Percentiles rank a stretch among this genome's conserved stretches.
These are phyloP conservation scores for Drosophila picticornis DNA, from an alignment of 2,888 invertebrate species.

Conservation along the genomic window DNA sequence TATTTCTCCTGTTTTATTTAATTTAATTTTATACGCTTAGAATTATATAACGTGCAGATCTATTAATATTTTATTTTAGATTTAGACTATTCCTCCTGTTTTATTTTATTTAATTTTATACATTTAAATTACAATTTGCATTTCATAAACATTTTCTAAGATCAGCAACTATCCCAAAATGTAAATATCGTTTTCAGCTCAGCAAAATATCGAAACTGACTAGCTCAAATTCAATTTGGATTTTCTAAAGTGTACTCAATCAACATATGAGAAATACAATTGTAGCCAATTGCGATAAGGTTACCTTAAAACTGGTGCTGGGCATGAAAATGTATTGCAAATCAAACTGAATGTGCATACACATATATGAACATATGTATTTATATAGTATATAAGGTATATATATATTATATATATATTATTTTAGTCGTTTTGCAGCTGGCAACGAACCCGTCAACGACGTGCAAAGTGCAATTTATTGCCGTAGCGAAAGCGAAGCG, in stretches of 20 bases:
- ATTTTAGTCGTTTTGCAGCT: conserved; percentile 60
- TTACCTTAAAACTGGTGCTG: conserved; percentile 15
- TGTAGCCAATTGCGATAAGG: conserved; percentile 26
- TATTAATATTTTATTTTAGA: not conserved
- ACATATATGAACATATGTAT: conserved; percentile 10
- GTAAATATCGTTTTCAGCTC: not conserved
- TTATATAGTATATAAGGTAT: conserved; percentile 9
- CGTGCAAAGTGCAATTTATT: conserved; percentile 79
- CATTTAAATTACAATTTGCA: not conserved
- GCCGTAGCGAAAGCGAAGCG: conserved; percentile 69
- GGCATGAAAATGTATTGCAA: conserved; percentile 25
- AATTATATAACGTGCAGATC: not conserved
- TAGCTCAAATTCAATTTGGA: not conserved
- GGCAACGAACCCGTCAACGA: conserved; percentile 76
- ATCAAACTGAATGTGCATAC: conserved; percentile 14
- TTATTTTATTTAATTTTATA: not conserved
- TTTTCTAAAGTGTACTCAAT: not conserved
- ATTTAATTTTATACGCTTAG: not conserved
- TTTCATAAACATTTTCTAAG: not conserved
- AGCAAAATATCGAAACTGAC: not conserved
- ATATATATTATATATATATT: conserved; percentile 27
- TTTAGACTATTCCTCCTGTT: not conserved
- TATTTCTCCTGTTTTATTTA: not conserved
- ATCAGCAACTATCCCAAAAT: not conserved
- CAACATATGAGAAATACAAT: not conserved